A percentile compares a stretch with the other conserved stretches of the same genome.
Conservation (phyloP, 2,888 invertebrate genomes). For the Adineta ricciae region DNA sequence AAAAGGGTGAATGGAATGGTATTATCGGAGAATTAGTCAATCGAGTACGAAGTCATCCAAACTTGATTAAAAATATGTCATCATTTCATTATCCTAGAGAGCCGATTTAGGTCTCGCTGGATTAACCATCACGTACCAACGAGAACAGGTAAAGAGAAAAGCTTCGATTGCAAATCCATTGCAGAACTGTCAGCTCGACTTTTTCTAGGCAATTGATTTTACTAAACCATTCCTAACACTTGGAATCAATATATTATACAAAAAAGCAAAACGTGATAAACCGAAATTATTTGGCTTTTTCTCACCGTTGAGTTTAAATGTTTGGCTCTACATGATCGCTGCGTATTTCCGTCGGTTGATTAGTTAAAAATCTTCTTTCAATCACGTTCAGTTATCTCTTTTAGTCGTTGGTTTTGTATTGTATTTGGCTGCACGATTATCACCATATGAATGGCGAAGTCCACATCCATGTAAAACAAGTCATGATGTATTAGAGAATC, state of each 20-base stretch:
- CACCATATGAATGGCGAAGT: slow-evolving; percentile 76
- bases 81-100: neutral
- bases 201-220: slow-evolving; percentile 47
- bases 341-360: slow-evolving; percentile 58
- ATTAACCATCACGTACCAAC: slow-evolving; percentile 32
- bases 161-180: no score
- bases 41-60: neutral
- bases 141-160: slow-evolving; percentile 21
- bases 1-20: neutral
- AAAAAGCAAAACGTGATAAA: slow-evolving; percentile 73
- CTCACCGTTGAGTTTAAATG: slow-evolving; percentile 76
- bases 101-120: slow-evolving; percentile 32
- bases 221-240: slow-evolving; percentile 55
- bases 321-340: slow-evolving; percentile 78
- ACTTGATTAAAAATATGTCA: neutral
- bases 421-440: slow-evolving; percentile 87
- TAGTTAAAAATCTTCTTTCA: neutral
- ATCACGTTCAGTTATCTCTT: neutral
- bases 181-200: no score
- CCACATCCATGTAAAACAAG: slow-evolving; percentile 68
- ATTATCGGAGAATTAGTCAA: neutral
- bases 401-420: slow-evolving; percentile 86
- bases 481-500: slow-evolving; percentile 75
- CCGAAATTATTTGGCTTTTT: slow-evolving; percentile 91
- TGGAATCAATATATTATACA: slow-evolving; percentile 60